Percentiles rank a stretch among this genome's conserved stretches.
phyloP scores from a whole-genome alignment of 1,140 invertebrate genomes.

The Aphelinus certus region DNA sequence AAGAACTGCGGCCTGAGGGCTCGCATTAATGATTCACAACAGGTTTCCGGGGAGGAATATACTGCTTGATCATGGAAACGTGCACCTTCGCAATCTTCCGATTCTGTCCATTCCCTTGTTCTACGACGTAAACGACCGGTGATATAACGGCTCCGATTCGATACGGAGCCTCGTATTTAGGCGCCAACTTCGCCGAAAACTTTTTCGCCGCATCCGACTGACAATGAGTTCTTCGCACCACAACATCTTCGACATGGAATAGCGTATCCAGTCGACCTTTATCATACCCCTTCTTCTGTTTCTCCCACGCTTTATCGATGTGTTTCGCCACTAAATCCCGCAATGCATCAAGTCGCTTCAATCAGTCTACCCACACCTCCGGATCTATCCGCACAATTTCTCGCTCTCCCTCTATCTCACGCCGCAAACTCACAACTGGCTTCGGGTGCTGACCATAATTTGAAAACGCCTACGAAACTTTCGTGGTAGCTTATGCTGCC shows the following conservation, averaged over 20 bases:
- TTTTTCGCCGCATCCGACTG: slow-evolving; percentile 26
- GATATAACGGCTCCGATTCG: neutral
- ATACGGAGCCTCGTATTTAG: slow-evolving; percentile 31
- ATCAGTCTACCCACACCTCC: neutral
- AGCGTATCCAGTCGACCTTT: neutral
- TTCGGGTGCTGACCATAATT: neutral
- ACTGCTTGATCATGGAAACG: neutral
- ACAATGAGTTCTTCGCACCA: slow-evolving; percentile 19
- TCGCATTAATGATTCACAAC: no score
- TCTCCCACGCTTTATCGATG: no score
- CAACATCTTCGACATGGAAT: slow-evolving; percentile 28
- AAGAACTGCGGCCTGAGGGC: no score
- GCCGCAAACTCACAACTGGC: slow-evolving; percentile 1
- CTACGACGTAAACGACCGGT: neutral
- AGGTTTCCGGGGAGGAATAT: no score
- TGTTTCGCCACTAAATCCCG: no score
- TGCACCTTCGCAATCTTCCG: neutral
- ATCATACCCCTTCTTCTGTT: slow-evolving; percentile 16
- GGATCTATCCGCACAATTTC: neutral
- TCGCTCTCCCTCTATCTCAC: neutral
- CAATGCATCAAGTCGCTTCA: neutral
- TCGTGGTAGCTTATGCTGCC: slow-evolving; percentile 25
- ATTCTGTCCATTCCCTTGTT: neutral
- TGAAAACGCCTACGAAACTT: neutral
- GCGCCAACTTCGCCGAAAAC: slow-evolving; percentile 33